Conservation (phyloP, 2,113 vertebrate genomes). For the Anoura caudifer region DNA sequence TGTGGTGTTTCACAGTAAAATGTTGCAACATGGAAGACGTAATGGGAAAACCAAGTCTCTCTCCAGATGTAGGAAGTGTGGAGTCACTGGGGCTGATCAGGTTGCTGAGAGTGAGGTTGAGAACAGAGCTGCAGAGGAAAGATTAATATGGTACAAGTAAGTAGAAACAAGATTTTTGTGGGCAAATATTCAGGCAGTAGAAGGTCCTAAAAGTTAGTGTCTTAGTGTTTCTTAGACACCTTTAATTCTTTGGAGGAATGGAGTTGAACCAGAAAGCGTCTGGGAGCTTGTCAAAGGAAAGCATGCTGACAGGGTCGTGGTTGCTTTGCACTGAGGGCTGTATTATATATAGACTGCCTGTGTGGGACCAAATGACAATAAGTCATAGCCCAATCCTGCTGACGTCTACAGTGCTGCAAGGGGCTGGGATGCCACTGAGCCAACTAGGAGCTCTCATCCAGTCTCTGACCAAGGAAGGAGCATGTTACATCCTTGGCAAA, state of each 20-base stretch:
- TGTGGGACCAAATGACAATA: not conserved
- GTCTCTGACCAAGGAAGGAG: not conserved
- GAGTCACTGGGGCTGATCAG: not conserved
- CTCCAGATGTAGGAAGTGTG: not conserved
- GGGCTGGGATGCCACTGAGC: not conserved
- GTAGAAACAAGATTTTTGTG: not conserved
- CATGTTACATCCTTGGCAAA: not conserved
- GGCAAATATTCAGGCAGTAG: not conserved
- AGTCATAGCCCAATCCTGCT: not conserved
- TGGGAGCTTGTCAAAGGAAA: not conserved
- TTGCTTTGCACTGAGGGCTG: not conserved
- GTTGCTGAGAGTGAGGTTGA: not conserved
- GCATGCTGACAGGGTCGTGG: not conserved
- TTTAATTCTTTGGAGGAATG: not conserved
- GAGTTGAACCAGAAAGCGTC: not conserved
- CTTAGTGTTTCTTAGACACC: not conserved
- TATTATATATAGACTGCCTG: not conserved
- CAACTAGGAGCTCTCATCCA: not conserved
- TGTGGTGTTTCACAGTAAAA: not conserved
- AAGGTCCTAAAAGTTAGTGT: not conserved
- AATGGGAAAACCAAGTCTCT: not conserved
- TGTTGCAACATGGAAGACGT: not conserved
- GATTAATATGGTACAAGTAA: not conserved
- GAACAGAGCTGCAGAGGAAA: not conserved
- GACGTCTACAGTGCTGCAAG: not conserved